Conservation (phyloP, 30 jellyfish, hydroid and myxozoan genomes). For the Rhopilema esculentum region DNA sequence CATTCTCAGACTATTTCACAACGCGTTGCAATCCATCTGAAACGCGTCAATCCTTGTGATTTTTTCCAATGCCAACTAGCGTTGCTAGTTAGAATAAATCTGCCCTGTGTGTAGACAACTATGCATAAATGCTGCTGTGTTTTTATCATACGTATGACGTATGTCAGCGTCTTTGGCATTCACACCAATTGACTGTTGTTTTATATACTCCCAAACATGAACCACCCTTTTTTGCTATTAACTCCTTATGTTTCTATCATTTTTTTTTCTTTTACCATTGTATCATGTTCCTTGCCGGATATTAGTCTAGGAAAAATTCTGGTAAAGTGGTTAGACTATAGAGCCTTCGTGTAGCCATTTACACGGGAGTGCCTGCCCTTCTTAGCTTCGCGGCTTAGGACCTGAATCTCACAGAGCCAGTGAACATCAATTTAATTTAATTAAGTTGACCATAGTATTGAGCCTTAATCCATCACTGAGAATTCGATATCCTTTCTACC, state of each 20-base stretch:
- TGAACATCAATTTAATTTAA: neutral
- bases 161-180: no score
- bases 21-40: neutral
- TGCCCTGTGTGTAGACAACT: no score
- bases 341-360: neutral
- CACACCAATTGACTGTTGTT: no score
- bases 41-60: neutral
- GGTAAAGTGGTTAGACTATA: neutral
- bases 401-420: constrained; percentile 3
- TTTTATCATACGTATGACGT: no score
- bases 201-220: no score
- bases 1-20: neutral
- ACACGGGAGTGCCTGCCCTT: neutral
- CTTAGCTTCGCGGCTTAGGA: neutral
- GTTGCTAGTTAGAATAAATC: no score
- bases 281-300: neutral
- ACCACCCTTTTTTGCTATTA: no score
- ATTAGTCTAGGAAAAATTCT: neutral
- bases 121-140: no score
- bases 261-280: neutral
- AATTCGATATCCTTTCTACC: neutral
- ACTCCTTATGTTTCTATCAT: no score
- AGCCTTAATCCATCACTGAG: no score
- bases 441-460: neutral
- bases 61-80: no score